Percentiles rank a stretch among this genome's conserved stretches.
Conservation (phyloP, 2,113 vertebrate genomes). For the Myotis davidii region DNA sequence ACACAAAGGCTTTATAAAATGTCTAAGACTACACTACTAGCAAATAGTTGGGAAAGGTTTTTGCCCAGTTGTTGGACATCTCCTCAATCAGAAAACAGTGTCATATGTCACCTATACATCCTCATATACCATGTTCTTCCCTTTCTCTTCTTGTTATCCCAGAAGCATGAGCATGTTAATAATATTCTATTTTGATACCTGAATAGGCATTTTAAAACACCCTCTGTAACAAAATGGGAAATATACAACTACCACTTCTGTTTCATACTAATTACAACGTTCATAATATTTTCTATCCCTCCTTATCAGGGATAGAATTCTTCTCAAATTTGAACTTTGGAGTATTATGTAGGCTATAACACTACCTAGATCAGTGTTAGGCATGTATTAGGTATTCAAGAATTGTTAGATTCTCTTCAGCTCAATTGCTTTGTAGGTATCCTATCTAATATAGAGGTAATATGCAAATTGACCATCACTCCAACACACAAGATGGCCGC, state of each 20-base stretch:
- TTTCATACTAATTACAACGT: neutral
- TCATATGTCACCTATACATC: neutral
- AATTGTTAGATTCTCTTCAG: neutral
- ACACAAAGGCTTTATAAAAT: neutral
- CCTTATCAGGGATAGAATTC: accelerated
- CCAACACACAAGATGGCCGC: too few relatives aligned
- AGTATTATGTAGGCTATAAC: neutral
- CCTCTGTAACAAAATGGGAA: neutral
- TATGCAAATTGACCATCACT: too few relatives aligned
- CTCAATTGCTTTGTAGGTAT: neutral
- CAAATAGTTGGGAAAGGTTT: neutral
- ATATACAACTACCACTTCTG: neutral
- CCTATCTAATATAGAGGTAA: too few relatives aligned
- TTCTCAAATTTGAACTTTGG: neutral
- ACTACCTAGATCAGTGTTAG: neutral
- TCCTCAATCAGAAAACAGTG: neutral
- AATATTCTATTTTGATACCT: neutral
- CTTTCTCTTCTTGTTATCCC: neutral
- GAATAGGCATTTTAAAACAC: neutral
- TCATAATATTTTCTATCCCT: neutral
- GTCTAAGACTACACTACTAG: neutral
- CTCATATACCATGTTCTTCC: neutral
- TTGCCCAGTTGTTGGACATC: neutral
- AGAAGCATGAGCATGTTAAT: neutral
- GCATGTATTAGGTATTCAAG: accelerated